phyloP scores from a whole-genome alignment of 2,888 invertebrate genomes.

The Spatulosminthurus flaviceps region DNA sequence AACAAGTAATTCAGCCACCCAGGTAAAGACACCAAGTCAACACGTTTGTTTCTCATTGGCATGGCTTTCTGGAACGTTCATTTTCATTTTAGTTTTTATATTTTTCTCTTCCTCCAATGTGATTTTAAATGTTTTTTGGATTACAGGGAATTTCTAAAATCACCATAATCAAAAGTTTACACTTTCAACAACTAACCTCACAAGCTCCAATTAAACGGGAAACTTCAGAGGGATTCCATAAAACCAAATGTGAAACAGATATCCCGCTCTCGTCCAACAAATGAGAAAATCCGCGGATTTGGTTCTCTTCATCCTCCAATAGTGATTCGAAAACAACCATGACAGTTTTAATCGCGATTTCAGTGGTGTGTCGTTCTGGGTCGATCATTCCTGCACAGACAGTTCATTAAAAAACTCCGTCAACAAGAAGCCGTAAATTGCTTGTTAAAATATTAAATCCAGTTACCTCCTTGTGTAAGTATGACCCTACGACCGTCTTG shows the following conservation, averaged over 20 bases:
- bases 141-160: no score
- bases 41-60: constrained; percentile 83
- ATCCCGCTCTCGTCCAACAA: constrained; percentile 84
- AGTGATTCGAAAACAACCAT: constrained; percentile 80
- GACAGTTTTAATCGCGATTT: constrained; percentile 81
- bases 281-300: constrained; percentile 81
- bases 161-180: no score
- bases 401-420: no score
- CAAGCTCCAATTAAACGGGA: constrained; percentile 80
- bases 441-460: no score
- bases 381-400: constrained; percentile 76
- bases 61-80: constrained; percentile 75
- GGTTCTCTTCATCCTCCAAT: constrained; percentile 83
- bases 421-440: no score
- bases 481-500: constrained; percentile 78
- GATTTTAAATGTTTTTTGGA: no score
- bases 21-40: constrained; percentile 78
- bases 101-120: no score
- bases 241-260: constrained; percentile 79
- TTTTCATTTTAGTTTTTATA: no score
- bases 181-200: constrained; percentile 75
- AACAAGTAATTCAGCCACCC: constrained; percentile 77
- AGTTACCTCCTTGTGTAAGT: constrained; percentile 78
- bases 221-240: constrained; percentile 83
- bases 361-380: constrained; percentile 78